Evolutionary conservation across 2,113 vertebrate genomes (phyloP), one percentile per base, ranked within the genome.

Genomic region (Xenopus borealis): DNA sequence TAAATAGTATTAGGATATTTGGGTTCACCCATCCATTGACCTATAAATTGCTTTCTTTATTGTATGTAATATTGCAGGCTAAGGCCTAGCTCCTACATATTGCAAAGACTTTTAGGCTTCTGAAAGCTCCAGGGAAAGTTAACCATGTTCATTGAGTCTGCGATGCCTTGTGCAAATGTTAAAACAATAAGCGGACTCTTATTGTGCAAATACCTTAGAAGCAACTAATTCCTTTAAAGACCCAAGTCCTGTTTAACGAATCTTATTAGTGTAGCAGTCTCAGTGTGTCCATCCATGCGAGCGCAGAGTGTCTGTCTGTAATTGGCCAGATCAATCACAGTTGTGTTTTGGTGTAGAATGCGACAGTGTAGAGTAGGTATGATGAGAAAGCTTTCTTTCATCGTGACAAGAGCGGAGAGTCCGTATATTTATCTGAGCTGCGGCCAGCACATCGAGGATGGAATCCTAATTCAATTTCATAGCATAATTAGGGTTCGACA

Each of bases 281-380:
- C 18, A 50, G n/a, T 65, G 71, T 45, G 61, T 27, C 63, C 61
- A 55, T 30, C 70, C 23, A 33, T 10, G 46, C 18, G 53, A 63
- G 59, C 23, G 4, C n/a, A 45, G 17, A 11, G 10, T 4, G 45
- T 16, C 10, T 10, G 11, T 71, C 10, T 14, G 11, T 71, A 47
- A 71, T 71, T 47, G 13, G 18, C 40, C 19, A 7, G 57, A 71
- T 61, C 55, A 20, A 58, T 70, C 68, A 62, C 19, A 12, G 12
- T 2, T 23, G 20, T 27, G 20, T 12, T 27, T 30, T 62, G 20
- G 30, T 27, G 59, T 3, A 62, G 13, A 13, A 62, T 27, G 16
- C 57, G 57, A 1, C 17, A 7, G 33, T 40, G 8, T 6, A 9
- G 33, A 40, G 33, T 40, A 40, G 6, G 33, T 40, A 40, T 40